A percentile compares a stretch with the other conserved stretches of the same genome.
Conservation (phyloP, 2,113 vertebrate genomes). For the Pituophis catenifer region DNA sequence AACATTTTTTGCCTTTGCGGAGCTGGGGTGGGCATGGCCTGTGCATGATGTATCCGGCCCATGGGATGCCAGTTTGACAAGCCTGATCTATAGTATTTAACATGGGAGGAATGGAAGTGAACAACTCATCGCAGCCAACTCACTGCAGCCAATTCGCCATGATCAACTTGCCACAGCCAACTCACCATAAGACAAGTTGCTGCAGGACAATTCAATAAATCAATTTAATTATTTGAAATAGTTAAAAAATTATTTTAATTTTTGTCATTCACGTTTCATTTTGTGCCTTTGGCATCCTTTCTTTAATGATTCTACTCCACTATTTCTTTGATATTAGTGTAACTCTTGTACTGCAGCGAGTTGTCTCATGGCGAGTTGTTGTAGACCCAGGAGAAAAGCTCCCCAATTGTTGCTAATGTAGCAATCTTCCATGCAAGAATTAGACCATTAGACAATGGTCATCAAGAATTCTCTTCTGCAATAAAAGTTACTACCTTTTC, state of each 20-base stretch:
- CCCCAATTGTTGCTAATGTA: neutral
- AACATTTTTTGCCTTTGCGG: too few relatives aligned
- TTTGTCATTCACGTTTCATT: neutral
- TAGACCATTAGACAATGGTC: neutral
- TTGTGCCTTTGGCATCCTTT: neutral
- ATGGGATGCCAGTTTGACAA: too few relatives aligned
- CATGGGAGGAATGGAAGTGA: neutral
- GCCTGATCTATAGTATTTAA: neutral
- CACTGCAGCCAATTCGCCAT: too few relatives aligned
- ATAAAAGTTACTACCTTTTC: neutral
- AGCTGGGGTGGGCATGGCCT: too few relatives aligned
- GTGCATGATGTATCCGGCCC: too few relatives aligned
- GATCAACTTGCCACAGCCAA: neutral
- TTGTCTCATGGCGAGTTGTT: neutral
- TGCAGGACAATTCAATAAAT: neutral
- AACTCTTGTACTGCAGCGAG: neutral
- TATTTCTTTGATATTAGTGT: neutral
- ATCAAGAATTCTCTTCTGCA: neutral
- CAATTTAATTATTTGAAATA: neutral
- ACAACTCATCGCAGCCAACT: neutral
- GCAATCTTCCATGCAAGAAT: neutral
- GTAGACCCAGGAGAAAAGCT: neutral
- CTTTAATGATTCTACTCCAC: neutral
- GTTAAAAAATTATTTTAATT: neutral
- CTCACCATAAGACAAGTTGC: neutral